Evolutionary conservation across 2,797 vertebrate species (phyloP).

Genomic region (Cirrhinus molitorella): DNA sequence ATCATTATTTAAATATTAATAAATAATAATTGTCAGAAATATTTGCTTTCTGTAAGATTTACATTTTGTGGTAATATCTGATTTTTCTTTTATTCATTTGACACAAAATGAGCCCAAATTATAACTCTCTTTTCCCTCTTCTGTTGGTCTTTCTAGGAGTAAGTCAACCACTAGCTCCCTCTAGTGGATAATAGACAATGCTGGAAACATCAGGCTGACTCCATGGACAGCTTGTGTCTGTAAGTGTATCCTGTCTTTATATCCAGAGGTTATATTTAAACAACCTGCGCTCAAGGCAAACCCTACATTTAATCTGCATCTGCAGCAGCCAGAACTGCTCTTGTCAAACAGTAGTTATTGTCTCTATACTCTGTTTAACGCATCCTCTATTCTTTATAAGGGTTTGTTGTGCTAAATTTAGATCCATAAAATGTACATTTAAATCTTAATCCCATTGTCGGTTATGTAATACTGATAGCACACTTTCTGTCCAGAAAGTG

Average conservation of each 20-base stretch:
- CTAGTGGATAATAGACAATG: constrained; percentile 61
- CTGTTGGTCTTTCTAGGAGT: background rate
- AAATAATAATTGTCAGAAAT: background rate
- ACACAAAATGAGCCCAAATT: background rate
- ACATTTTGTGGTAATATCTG: background rate
- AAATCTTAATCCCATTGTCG: background rate
- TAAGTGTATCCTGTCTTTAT: background rate
- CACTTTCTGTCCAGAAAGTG: no score
- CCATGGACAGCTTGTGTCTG: background rate
- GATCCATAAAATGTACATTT: no score
- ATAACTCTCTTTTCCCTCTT: background rate
- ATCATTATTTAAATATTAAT: background rate
- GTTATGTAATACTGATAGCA: background rate
- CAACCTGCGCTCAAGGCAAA: background rate
- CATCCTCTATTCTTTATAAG: background rate
- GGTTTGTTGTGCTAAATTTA: background rate
- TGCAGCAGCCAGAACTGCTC: background rate
- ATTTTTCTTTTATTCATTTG: background rate
- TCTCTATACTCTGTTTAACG: background rate
- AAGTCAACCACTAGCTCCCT: constrained; percentile 57
- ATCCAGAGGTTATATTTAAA: constrained; percentile 17
- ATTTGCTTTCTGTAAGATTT: background rate
- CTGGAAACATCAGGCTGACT: background rate
- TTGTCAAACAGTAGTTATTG: background rate
- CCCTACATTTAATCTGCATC: background rate